Base-by-base conservation (phyloP, 1,140 invertebrate genomes). In the Drosophila elegans region DNA sequence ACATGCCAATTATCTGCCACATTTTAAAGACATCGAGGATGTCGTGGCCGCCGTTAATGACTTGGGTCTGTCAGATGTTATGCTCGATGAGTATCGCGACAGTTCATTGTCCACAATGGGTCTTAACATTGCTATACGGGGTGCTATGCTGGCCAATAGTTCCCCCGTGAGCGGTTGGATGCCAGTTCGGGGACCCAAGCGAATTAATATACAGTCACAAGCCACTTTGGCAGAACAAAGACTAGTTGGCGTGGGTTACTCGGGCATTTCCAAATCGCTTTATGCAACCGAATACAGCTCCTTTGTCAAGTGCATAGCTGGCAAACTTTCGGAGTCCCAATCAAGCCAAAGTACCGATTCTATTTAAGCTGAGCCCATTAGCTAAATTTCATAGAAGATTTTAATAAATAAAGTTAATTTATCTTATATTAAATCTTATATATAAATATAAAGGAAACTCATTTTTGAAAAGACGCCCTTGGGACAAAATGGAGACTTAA, bases 1-100 rank as follows among this genome's bases (percentile, higher is more conserved):
- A 6, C 94, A 95, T 80, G 95, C 96, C 78, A 97, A 97, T 93
- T 96, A 96, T 91, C 82, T 96, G 29, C 94, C 94, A 44, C 96
- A 96, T 72, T 96, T 96, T 69, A 93, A 93, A 2, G 93, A 93
- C 59, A 93, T 95, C 4, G 92, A 94, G 34, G 93, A 95, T 80
- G 93, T 93, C 3, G 90, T 93, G 32, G 78, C 91, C 51, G 95
- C 95, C 11, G 88, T 94, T 0, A 92, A 95, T 64, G 93, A 94
- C 53, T 90, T 96, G 25, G 95, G 95, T 75, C 83, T 94, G 34
- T 93, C 94, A 1, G 95, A 96, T 81, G 93, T 93, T 52, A 93
- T 96, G 78, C 93, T 96, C 44, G 93, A 94, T 2, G 95, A 96
- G 81, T 96, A 95, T 94, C 93, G 93, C 44, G 95, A 95, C 79